Evolutionary conservation across 2,113 vertebrate species (phyloP), one percentile per base, ranked within the genome.

Genomic region (Upupa epops): DNA sequence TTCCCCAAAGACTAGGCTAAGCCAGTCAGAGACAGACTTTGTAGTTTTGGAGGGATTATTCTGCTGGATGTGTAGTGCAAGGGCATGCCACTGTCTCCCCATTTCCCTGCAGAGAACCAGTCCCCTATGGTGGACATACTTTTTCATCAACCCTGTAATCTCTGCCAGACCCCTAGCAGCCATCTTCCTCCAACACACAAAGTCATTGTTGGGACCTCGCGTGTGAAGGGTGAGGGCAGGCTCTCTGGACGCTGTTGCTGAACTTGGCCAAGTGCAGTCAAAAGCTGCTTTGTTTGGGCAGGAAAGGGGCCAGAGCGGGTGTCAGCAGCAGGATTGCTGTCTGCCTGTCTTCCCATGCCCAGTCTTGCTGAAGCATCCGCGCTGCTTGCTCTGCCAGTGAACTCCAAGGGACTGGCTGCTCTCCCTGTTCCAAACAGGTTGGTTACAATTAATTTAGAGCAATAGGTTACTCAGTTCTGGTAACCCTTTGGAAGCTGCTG

Each of bases 201-300:
- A 6, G n/a, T 45, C 54, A 31, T 76, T 69, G 40, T 13, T n/a
- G 29, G 51, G 18, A 63, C 17, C 60, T 80, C 7, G 73, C 56
- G 7, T 66, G 72, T 60, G 82, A 86, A 49, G 89, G 31, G 51
- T 4, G 49, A 36, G 63, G 75, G 64, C 32, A 5, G 18, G 70
- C 20, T 46, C 9, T 63, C 34, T 40, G 80, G 56, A 86, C 68
- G 86, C 69, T 13, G 26, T 28, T 37, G 31, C 77, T 69, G 17
- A 13, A 40, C 32, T 31, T 48, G n/a, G 75, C 81, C 17, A 9
- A n/a, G n/a, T 1, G 3, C 65, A 20, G 52, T 77, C 16, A 86
- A 34, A 66, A 92, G 79, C 51, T n/a, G 54, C 91, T 96, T 83
- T 91, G 83, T 95, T 64, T 42, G 81, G 60, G 76, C 61, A 70